A percentile compares a stretch with the other conserved stretches of the same genome.
phyloP scores from a whole-genome alignment of 1,140 invertebrate species.

The Zeugodacus cucurbitae region DNA sequence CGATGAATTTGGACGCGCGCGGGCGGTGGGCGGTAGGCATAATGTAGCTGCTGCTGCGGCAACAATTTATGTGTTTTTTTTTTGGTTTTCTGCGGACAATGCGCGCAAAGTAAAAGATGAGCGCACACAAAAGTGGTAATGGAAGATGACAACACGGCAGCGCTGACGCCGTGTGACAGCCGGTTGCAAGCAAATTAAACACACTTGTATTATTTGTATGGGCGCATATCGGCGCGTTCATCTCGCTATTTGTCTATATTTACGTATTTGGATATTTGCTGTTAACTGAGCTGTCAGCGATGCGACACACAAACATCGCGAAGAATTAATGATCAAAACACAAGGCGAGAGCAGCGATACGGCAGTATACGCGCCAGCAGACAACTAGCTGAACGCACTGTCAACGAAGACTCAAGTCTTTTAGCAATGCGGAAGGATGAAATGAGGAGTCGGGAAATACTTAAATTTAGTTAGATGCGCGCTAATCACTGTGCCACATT shows the following conservation, averaged over 20 bases:
- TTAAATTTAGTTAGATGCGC: not conserved
- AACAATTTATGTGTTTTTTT: not conserved
- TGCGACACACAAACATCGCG: not conserved
- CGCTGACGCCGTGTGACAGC: not conserved
- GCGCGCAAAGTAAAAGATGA: not conserved
- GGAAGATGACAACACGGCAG: not conserved
- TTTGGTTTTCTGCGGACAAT: not conserved
- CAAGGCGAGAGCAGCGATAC: not conserved
- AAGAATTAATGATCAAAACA: not conserved
- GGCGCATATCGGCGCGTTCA: too few relatives aligned
- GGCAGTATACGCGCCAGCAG: not conserved
- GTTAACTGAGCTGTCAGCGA: not conserved
- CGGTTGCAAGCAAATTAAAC: not conserved
- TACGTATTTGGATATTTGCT: not conserved
- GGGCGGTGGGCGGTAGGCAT: not conserved
- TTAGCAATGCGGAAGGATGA: not conserved
- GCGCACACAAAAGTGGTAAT: not conserved
- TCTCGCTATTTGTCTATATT: not conserved
- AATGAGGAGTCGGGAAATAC: not conserved
- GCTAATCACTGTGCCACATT: not conserved
- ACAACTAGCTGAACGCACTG: not conserved
- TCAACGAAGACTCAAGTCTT: not conserved
- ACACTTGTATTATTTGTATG: not conserved
- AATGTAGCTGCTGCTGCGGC: not conserved
- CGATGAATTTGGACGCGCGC: not conserved